Evolutionary conservation across 2,797 vertebrate species (phyloP).

Genomic region (Petrocephalus sullivani): DNA sequence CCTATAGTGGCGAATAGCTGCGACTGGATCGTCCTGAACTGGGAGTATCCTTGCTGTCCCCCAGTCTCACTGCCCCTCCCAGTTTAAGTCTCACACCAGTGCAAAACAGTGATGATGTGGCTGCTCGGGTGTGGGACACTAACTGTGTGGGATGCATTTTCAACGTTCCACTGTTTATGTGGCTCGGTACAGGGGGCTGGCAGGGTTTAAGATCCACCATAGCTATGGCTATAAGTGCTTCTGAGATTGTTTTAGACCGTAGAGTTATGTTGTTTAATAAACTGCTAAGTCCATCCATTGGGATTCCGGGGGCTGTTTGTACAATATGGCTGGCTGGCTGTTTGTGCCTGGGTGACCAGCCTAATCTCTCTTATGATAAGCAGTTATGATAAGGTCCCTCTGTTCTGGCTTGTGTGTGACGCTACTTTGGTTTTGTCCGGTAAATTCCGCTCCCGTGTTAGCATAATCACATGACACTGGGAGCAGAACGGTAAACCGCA

Average conservation of each 20-base stretch:
- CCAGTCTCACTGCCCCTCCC: constrained; percentile 49
- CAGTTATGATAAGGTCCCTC: not conserved
- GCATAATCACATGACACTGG: too few species aligned
- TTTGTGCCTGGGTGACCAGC: not conserved
- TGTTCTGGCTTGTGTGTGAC: not conserved
- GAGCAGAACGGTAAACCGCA: not conserved
- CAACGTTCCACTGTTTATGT: constrained; percentile 21
- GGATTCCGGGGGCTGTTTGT: not conserved
- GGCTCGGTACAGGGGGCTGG: not conserved
- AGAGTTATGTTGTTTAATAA: not conserved
- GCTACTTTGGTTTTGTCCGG: not conserved
- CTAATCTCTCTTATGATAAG: not conserved
- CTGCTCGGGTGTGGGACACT: constrained; percentile 78
- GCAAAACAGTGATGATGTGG: constrained; percentile 73
- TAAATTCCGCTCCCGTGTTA: not conserved
- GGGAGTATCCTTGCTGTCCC: not conserved
- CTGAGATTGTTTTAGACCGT: not conserved
- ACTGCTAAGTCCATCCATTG: not conserved
- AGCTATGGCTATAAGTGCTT: not conserved
- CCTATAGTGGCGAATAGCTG: not conserved
- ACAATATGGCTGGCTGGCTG: not conserved
- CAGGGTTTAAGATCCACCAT: not conserved
- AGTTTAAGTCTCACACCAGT: constrained; percentile 82
- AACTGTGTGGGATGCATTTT: constrained; percentile 59
- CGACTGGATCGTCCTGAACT: not conserved